phyloP scores from a whole-genome alignment of 1,140 invertebrate species.

The Cylas formicarius region DNA sequence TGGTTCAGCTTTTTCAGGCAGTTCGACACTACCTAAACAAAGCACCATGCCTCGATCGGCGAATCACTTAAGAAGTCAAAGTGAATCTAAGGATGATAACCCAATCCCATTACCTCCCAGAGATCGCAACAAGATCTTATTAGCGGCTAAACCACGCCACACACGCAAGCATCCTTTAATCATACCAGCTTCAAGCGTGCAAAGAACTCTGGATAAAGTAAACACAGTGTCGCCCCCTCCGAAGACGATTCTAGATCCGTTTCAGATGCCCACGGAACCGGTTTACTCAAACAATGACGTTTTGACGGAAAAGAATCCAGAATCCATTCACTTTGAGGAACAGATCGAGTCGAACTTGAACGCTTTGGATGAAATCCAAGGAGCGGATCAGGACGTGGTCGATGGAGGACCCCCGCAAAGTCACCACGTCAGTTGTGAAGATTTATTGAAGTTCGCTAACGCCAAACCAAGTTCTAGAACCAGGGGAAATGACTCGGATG shows the following conservation, averaged over 20 bases:
- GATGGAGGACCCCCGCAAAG: conserved; percentile 30
- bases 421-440: conserved; percentile 87
- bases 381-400: conserved; percentile 33
- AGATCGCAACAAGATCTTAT: conserved; percentile 63
- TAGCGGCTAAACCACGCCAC: conserved; percentile 63
- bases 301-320: conserved; percentile 27
- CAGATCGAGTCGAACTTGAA: conserved; percentile 59
- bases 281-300: conserved; percentile 29
- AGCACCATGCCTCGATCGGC: conserved; percentile 9
- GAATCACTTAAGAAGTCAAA: conserved; percentile 8
- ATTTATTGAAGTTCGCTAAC: conserved; percentile 83
- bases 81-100: conserved; percentile 49
- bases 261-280: conserved; percentile 20
- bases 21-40: conserved; percentile 14
- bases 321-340: conserved; percentile 46
- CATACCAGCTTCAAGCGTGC: conserved; percentile 57
- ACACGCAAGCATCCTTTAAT: conserved; percentile 84
- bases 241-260: conserved; percentile 19
- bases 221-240: conserved; percentile 28
- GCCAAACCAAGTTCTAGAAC: conserved; percentile 74
- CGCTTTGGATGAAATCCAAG: conserved; percentile 49
- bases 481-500: conserved; percentile 78
- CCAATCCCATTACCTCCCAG: conserved; percentile 77
- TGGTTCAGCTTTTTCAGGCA: neutral
- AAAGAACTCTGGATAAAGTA: conserved; percentile 55